Percentiles rank a stretch among this genome's conserved stretches.
Evolutionary conservation across 2,797 vertebrate genomes (phyloP).

Genomic region (Molossus molossus): DNA sequence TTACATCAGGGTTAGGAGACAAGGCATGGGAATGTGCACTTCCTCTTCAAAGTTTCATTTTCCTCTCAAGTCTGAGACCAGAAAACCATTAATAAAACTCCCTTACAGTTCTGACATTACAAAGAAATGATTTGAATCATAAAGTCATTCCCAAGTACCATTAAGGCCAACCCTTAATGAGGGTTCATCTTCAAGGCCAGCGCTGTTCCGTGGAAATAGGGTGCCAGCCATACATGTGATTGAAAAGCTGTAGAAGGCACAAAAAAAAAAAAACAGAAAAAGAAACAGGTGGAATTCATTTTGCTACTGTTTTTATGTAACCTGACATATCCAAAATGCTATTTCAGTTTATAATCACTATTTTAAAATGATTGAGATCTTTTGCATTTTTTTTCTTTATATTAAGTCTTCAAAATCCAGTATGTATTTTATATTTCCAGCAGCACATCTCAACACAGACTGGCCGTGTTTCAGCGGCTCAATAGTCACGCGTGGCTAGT

Average conservation of each 20-base stretch:
- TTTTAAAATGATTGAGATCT: constrained; percentile 7
- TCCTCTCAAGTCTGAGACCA: not conserved
- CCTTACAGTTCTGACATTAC: constrained; percentile 14
- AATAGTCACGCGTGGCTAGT: not conserved
- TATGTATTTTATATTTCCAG: not conserved
- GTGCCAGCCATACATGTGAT: no score
- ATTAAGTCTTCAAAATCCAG: not conserved
- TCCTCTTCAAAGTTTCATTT: not conserved
- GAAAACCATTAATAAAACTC: constrained; percentile 37
- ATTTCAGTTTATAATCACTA: not conserved
- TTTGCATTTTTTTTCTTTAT: not conserved
- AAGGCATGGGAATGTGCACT: constrained; percentile 3
- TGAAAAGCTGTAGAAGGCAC: constrained; percentile 3
- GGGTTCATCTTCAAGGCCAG: not conserved
- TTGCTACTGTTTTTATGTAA: constrained; percentile 31
- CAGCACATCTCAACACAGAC: not conserved
- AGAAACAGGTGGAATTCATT: not conserved
- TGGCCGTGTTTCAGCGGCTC: not conserved
- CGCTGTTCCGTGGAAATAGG: not conserved
- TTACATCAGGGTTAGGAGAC: not conserved
- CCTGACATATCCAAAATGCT: not conserved
- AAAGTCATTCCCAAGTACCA: not conserved
- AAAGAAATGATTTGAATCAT: constrained; percentile 19
- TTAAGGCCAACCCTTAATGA: not conserved
- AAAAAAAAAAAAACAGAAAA: constrained; percentile 27